Conservation (phyloP, 1,140 invertebrate species). For the Drosophila neocordata region DNA sequence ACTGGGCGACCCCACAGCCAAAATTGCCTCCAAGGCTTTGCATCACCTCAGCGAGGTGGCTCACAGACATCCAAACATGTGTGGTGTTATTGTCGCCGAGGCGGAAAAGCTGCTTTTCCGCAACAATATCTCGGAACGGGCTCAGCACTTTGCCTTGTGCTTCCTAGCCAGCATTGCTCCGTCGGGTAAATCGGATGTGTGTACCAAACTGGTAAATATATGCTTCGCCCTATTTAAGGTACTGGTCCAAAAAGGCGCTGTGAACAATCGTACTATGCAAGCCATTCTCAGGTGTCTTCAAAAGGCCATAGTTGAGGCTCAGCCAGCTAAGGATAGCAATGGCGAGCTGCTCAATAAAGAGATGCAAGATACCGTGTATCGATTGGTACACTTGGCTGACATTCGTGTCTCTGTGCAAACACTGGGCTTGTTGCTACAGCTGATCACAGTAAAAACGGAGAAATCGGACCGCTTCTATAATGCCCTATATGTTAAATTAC, state of each 20-base stretch:
- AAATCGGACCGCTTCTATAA: slow-evolving; percentile 91
- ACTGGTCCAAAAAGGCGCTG: slow-evolving; percentile 93
- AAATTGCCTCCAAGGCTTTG: slow-evolving; percentile 93
- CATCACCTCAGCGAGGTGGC: slow-evolving; percentile 94
- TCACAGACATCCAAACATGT: slow-evolving; percentile 96
- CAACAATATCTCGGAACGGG: slow-evolving; percentile 91
- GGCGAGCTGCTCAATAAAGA: slow-evolving; percentile 74
- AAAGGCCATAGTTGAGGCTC: slow-evolving; percentile 75
- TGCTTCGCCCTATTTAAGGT: slow-evolving; percentile 98
- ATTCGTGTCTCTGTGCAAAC: slow-evolving; percentile 94
- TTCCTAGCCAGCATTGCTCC: slow-evolving; percentile 90
- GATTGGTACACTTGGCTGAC: slow-evolving; percentile 92
- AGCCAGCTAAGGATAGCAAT: slow-evolving; percentile 61
- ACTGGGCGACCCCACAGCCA: slow-evolving; percentile 95
- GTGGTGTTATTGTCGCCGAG: slow-evolving; percentile 92
- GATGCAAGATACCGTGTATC: slow-evolving; percentile 90
- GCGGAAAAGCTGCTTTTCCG: slow-evolving; percentile 95
- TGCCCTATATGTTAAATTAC: slow-evolving; percentile 94
- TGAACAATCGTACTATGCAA: slow-evolving; percentile 96
- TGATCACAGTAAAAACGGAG: slow-evolving; percentile 85
- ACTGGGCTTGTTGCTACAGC: slow-evolving; percentile 92
- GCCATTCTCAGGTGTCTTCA: slow-evolving; percentile 86
- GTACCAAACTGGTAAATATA: slow-evolving; percentile 92
- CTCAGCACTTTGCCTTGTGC: slow-evolving; percentile 97
- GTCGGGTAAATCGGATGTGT: slow-evolving; percentile 89